A percentile compares a stretch with the other conserved stretches of the same genome.
These are phyloP conservation scores for Drosophila pallidifrons DNA, from an alignment of 1,140 invertebrate genomes.

Conservation along the genomic window DNA sequence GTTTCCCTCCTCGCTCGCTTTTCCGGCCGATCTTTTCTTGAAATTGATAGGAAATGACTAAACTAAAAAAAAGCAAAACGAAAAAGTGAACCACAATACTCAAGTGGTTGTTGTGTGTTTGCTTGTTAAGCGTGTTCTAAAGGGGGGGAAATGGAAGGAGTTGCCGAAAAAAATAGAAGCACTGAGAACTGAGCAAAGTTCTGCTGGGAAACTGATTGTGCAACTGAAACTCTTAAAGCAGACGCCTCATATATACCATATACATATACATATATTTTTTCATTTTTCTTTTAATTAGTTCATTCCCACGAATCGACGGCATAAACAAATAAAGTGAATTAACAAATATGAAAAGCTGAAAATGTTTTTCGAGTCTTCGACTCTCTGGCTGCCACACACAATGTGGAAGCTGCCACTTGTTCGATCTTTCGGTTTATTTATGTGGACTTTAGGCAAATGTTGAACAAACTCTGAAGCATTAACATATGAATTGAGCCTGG, in stretches of 20 bases:
- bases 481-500: slow-evolving; percentile 31
- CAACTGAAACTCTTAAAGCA: slow-evolving; percentile 48
- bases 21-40: slow-evolving; percentile 54
- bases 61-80: slow-evolving; percentile 47
- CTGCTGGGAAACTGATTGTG: slow-evolving; percentile 29
- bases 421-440: slow-evolving; percentile 25
- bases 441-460: slow-evolving; percentile 25
- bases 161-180: slow-evolving; percentile 26
- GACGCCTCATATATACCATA: neutral
- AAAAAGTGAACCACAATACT: slow-evolving; percentile 49
- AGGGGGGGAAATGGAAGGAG: slow-evolving; percentile 2
- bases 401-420: slow-evolving; percentile 37
- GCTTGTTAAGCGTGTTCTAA: slow-evolving; percentile 33
- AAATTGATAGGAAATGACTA: slow-evolving; percentile 78
- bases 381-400: slow-evolving; percentile 29
- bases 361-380: slow-evolving; percentile 9
- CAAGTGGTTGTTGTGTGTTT: slow-evolving; percentile 33
- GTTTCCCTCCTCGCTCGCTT: slow-evolving; percentile 42
- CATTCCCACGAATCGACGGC: slow-evolving; percentile 70
- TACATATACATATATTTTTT: neutral
- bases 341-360: slow-evolving; percentile 54
- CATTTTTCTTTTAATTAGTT: slow-evolving; percentile 71
- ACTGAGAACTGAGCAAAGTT: neutral
- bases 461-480: slow-evolving; percentile 24
- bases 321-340: slow-evolving; percentile 81